Percentiles rank a stretch among this genome's conserved stretches.
Evolutionary conservation across 1,140 invertebrate species (phyloP).

Genomic region (Diabrotica undecimpunctata): DNA sequence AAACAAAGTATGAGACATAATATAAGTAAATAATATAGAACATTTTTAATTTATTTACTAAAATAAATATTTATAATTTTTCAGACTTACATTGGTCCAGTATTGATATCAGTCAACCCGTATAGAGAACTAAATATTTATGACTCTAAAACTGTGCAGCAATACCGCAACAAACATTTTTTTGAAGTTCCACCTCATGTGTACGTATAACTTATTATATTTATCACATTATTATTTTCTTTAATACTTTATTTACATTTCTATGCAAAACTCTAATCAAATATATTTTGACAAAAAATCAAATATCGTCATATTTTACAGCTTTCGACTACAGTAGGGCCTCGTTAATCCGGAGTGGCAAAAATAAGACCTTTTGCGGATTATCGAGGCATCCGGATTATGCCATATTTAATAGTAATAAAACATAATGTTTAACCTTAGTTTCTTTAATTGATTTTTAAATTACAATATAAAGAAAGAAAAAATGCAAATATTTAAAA

Average conservation of each 20-base stretch:
- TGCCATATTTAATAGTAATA: background rate
- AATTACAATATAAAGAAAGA: background rate
- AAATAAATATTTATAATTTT: conserved; percentile 27
- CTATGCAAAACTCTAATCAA: no score
- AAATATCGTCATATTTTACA: no score
- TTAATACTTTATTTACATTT: no score
- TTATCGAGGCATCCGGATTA: no score
- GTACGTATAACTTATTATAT: conserved; percentile 61
- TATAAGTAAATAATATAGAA: no score
- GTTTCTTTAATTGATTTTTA: background rate
- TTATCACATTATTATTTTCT: no score
- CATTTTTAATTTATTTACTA: no score
- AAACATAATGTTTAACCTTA: background rate
- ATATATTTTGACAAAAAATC: no score
- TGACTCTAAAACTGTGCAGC: conserved; percentile 66
- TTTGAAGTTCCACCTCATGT: conserved; percentile 89
- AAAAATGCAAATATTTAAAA: background rate
- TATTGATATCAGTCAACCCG: conserved; percentile 87
- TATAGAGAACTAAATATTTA: conserved; percentile 88
- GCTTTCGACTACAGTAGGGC: background rate
- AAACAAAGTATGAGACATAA: no score
- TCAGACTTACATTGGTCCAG: conserved; percentile 91
- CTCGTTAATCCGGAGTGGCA: background rate
- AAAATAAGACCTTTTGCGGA: background rate
- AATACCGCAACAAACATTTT: conserved; percentile 82